phyloP scores from a whole-genome alignment of 2,888 invertebrate species.

The Stegana nigrithorax region DNA sequence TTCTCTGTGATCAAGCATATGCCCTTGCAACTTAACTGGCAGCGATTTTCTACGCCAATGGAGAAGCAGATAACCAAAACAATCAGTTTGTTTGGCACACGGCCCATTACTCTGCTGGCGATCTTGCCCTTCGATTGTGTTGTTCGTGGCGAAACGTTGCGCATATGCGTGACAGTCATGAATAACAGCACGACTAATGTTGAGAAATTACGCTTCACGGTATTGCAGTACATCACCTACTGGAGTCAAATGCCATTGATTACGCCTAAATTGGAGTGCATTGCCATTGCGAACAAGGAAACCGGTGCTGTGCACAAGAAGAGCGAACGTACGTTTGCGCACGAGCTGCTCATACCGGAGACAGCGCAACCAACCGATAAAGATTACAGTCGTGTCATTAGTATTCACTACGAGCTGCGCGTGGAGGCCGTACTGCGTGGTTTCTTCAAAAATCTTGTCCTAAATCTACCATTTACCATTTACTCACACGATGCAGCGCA shows the following conservation, averaged over 20 bases:
- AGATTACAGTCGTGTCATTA: constrained; percentile 57
- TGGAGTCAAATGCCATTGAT: constrained; percentile 61
- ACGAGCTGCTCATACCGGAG: constrained; percentile 64
- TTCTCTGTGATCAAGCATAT: constrained; percentile 63
- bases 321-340: constrained; percentile 66
- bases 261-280: constrained; percentile 60
- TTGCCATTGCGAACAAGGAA: constrained; percentile 64
- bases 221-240: constrained; percentile 62
- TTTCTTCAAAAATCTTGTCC: constrained; percentile 65
- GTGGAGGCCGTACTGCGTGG: constrained; percentile 67
- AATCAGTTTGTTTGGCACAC: constrained; percentile 63
- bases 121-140: constrained; percentile 60
- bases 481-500: constrained; percentile 52
- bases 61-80: constrained; percentile 64
- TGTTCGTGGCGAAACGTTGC: constrained; percentile 61
- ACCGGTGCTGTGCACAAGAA: constrained; percentile 67
- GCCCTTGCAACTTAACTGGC: constrained; percentile 49
- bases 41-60: constrained; percentile 50
- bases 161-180: constrained; percentile 64
- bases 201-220: constrained; percentile 65
- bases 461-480: constrained; percentile 62
- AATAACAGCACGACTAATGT: constrained; percentile 67
- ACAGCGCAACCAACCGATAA: constrained; percentile 64
- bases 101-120: constrained; percentile 65
- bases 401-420: constrained; percentile 63